phyloP scores from a whole-genome alignment of 2,888 invertebrate species.

The Brenthis daphne region DNA sequence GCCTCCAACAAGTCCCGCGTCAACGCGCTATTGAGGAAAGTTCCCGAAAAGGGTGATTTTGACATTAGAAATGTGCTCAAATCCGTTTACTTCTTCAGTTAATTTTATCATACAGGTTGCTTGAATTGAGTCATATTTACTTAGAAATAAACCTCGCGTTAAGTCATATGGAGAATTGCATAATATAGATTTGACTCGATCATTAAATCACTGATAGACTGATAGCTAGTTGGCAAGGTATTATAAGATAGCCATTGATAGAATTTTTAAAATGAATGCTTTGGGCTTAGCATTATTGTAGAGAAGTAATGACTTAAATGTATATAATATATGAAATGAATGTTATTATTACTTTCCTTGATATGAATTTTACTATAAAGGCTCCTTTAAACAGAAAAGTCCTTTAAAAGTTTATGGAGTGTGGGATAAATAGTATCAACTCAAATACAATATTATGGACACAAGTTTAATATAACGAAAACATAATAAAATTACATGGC shows the following conservation, averaged over 20 bases:
- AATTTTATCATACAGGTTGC: conserved; percentile 33
- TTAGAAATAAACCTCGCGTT: too few species aligned
- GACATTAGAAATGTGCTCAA: conserved; percentile 87
- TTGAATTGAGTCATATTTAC: background rate
- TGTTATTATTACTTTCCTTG: too few species aligned
- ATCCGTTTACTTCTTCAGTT: conserved; percentile 95
- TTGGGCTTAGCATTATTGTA: background rate
- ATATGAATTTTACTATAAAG: too few species aligned
- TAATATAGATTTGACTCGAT: background rate
- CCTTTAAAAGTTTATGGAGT: too few species aligned
- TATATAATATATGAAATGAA: background rate
- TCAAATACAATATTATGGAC: too few species aligned
- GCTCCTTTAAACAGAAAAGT: too few species aligned
- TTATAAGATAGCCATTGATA: conserved; percentile 10
- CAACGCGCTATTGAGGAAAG: conserved; percentile 81
- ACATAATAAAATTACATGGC: too few species aligned
- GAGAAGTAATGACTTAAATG: background rate
- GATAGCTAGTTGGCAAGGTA: conserved; percentile 11
- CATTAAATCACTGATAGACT: conserved; percentile 4
- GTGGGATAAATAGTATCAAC: too few species aligned
- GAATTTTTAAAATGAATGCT: conserved; percentile 1
- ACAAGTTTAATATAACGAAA: too few species aligned
- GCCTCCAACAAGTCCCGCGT: conserved; percentile 84
- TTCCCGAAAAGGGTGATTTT: conserved; percentile 90
- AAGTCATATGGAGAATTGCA: too few species aligned